Percentiles rank a stretch among this genome's conserved stretches.
Evolutionary conservation across 2,888 invertebrate genomes (phyloP).

Genomic region (Apomyelois bistriatella): DNA sequence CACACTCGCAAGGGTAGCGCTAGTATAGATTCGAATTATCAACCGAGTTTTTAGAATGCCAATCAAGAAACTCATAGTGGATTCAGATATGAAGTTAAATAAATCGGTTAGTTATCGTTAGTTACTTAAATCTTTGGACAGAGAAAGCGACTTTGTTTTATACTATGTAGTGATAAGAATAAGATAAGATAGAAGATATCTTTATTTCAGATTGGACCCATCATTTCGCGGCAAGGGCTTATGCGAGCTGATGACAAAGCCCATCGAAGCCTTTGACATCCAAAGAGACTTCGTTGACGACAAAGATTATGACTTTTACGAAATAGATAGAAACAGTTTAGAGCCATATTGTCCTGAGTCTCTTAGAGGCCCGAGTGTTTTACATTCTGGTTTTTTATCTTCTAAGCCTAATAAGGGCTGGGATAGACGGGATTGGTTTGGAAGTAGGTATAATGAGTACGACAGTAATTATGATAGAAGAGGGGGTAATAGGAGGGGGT

Average conservation of each 20-base stretch:
- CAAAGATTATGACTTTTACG: constrained; percentile 89
- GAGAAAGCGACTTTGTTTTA: too few species aligned
- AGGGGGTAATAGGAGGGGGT: constrained; percentile 33
- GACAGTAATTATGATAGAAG: constrained; percentile 34
- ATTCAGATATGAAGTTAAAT: too few species aligned
- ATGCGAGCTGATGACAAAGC: constrained; percentile 87
- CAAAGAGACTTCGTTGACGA: constrained; percentile 81
- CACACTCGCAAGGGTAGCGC: too few species aligned
- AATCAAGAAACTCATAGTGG: too few species aligned
- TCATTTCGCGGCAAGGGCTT: constrained; percentile 86
- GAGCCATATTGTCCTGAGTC: constrained; percentile 80
- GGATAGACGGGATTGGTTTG: constrained; percentile 48
- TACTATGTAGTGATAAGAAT: too few species aligned
- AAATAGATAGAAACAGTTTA: constrained; percentile 85
- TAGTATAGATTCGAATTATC: too few species aligned
- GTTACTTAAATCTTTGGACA: too few species aligned
- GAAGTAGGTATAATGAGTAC: constrained; percentile 31
- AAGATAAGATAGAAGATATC: too few species aligned
- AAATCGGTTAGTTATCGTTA: too few species aligned
- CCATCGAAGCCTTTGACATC: constrained; percentile 84
- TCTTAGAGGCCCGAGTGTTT: constrained; percentile 54
- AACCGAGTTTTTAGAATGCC: too few species aligned
- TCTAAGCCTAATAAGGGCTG: constrained; percentile 41
- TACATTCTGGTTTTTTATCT: constrained; percentile 69
- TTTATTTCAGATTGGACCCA: constrained; percentile 82